Evolutionary conservation across 2,888 invertebrate genomes (phyloP), one percentile per base, ranked within the genome.

Genomic region (Acanthopleura granulata): DNA sequence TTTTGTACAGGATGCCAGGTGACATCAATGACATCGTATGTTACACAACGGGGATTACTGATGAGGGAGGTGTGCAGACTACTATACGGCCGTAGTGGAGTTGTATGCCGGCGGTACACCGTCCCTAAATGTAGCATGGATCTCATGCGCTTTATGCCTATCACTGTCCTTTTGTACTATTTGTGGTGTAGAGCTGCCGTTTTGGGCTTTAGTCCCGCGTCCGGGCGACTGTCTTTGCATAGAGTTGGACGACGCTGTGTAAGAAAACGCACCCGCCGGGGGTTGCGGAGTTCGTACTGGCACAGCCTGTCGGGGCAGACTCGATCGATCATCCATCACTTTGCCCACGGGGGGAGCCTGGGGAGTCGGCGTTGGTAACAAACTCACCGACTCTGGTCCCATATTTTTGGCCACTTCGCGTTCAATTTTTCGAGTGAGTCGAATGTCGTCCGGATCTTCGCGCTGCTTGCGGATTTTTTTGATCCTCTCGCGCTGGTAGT

Each of bases 401-500:
- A 72, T 70, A 49, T 61, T 74, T 51, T 70, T 78, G 15, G 49
- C 49, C 18, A 30, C 75, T 11, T 72, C 73, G 25, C 12, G 50
- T 71, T 57, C 69, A 49, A 51, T 50, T 71, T 74, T 70, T 50
- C 62, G 27, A 25, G 22, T 71, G 14, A 71, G 49, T 30, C 50
- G 40, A 57, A n/a, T 29, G 49, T 49, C 71, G 30, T 49, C 75
- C 49, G 62, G 61, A n/a, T 16, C 61, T 75, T 62, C 66, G 66
- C 29, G 22, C 57, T 49, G 18, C 71, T 79, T 77, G 62, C 61
- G 74, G 73, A 78, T 77, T 30, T 79, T 76, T 49, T 79, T 72
- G 40, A 82, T 77, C 18, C 79, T 73, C 57, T 89, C 87, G 77
- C 89, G 82, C 87, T 97, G 96, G 88, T 97, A 97, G 89, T 97